phyloP scores from a whole-genome alignment of 2,797 vertebrate species.

The Botia kubotai region DNA sequence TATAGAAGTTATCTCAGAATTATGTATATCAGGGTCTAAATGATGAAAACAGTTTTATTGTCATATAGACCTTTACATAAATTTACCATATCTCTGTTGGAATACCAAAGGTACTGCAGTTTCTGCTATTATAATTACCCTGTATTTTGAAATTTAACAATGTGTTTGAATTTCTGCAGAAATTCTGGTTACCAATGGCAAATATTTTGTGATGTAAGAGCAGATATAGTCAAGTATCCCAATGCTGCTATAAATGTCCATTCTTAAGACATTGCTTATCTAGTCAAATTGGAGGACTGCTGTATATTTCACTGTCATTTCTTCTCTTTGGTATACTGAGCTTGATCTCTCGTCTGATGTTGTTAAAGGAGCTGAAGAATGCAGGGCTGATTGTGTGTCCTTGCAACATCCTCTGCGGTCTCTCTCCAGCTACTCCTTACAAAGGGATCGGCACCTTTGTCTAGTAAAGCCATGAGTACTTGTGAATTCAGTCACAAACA shows the following conservation, averaged over 20 bases:
- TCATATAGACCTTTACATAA: not conserved
- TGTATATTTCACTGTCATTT: not conserved
- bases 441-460: conserved; percentile 46
- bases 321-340: not conserved
- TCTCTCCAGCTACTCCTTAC: conserved; percentile 61
- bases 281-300: not conserved
- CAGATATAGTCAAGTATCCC: not conserved
- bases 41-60: not conserved
- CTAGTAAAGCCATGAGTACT: conserved; percentile 48
- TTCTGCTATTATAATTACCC: too few relatives aligned
- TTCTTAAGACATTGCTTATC: too few relatives aligned
- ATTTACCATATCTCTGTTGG: not conserved
- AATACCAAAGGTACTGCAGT: conserved; percentile 2
- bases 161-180: not conserved
- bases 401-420: conserved; percentile 62
- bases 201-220: not conserved
- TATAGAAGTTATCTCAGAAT: too few relatives aligned
- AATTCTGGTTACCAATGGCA: not conserved
- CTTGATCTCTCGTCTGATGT: conserved; percentile 12
- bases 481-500: conserved; percentile 28
- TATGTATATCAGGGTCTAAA: not conserved
- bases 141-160: too few relatives aligned
- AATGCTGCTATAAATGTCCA: not conserved
- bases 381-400: conserved; percentile 40
- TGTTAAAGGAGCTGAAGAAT: conserved; percentile 52